Evolutionary conservation across 2,113 vertebrate genomes (phyloP).

Genomic region (Cygnus atratus): DNA sequence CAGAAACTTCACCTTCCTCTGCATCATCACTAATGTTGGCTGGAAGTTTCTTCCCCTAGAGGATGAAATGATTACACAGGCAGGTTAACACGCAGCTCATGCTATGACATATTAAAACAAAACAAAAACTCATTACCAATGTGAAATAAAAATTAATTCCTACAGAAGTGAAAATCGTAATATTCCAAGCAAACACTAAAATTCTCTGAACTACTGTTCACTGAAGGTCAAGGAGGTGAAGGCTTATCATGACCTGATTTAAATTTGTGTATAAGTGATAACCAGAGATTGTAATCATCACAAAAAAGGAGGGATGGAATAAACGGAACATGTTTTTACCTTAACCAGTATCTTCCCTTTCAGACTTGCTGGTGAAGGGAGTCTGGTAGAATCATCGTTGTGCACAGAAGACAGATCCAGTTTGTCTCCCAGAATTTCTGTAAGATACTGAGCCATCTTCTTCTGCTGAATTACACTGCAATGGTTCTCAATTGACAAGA

Average conservation of each 20-base stretch:
- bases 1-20: constrained; percentile 96
- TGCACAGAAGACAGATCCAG: constrained; percentile 87
- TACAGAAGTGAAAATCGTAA: not conserved
- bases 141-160: not conserved
- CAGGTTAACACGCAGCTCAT: not conserved
- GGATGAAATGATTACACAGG: not conserved
- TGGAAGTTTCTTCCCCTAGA: constrained; percentile 97
- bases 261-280: not conserved
- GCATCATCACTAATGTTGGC: constrained; percentile 90
- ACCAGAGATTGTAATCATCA: not conserved
- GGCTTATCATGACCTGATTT: not conserved
- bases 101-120: not conserved
- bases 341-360: constrained; percentile 96
- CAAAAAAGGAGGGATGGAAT: not conserved
- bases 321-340: constrained; percentile 66
- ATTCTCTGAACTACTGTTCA: not conserved
- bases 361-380: constrained; percentile 91
- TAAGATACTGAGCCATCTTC: constrained; percentile 96
- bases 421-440: constrained; percentile 91
- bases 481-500: constrained; percentile 97
- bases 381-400: constrained; percentile 74
- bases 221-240: not conserved
- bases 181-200: too few relatives aligned
- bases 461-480: constrained; percentile 96
- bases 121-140: too few relatives aligned